These are phyloP conservation scores for Mixornis gularis DNA, from an alignment of 2,113 vertebrate genomes.

Conservation along the genomic window DNA sequence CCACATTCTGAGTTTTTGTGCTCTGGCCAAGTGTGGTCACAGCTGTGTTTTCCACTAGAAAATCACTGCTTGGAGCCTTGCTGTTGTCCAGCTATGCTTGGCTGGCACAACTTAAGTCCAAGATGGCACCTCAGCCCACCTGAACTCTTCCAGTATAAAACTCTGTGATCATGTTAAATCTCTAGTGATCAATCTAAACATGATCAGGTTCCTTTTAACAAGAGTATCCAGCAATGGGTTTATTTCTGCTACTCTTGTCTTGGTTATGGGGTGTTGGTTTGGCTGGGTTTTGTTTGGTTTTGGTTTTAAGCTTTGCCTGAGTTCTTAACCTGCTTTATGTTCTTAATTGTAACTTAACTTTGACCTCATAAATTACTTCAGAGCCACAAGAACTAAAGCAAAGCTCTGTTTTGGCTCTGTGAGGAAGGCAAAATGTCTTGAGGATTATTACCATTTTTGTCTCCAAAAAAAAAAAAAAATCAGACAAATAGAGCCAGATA, in stretches of 20 bases:
- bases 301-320: not conserved
- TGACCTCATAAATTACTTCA: not conserved
- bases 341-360: not conserved
- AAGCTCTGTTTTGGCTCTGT: not conserved
- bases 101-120: not conserved
- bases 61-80: not conserved
- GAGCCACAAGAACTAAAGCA: not conserved
- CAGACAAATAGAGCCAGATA: not conserved
- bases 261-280: not conserved
- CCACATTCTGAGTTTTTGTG: not conserved
- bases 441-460: not conserved
- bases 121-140: not conserved
- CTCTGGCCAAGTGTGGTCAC: not conserved
- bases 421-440: not conserved
- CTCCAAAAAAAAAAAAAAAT: not conserved
- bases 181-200: not conserved
- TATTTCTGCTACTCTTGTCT: not conserved
- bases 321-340: not conserved
- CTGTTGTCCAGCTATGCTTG: not conserved
- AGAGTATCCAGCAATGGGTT: not conserved
- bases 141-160: not conserved
- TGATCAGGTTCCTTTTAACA: not conserved
- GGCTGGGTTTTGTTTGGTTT: not conserved
- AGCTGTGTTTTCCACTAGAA: not conserved
- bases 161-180: not conserved